A percentile compares a stretch with the other conserved stretches of the same genome.
These are phyloP conservation scores for Dryomyza anilis DNA, from an alignment of 2,888 invertebrate genomes.

Conservation along the genomic window DNA sequence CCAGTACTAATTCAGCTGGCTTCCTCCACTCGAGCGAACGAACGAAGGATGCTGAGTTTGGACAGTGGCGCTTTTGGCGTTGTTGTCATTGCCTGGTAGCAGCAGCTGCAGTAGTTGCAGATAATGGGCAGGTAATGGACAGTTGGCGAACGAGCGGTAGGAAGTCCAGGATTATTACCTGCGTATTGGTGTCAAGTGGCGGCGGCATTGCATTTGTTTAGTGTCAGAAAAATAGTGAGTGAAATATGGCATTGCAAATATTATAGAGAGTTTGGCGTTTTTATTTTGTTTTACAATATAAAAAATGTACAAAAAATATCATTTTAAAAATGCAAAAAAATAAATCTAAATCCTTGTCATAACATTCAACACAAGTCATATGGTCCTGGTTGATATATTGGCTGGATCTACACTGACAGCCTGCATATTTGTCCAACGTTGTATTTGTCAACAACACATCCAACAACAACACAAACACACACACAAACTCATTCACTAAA, in stretches of 20 bases:
- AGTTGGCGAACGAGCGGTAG: conserved; percentile 5
- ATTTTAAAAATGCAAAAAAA: neutral
- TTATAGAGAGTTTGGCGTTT: too few relatives aligned
- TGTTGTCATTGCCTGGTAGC: neutral
- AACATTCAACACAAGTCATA: too few relatives aligned
- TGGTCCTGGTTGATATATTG: too few relatives aligned
- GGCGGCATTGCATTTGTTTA: conserved; percentile 36
- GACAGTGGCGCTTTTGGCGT: neutral
- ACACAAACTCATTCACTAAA: too few relatives aligned
- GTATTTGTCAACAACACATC: too few relatives aligned
- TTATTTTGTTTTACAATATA: conserved; percentile 1
- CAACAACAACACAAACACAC: too few relatives aligned
- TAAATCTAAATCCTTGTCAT: too few relatives aligned
- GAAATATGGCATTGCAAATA: too few relatives aligned
- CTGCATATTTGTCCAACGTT: too few relatives aligned
- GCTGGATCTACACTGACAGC: too few relatives aligned
- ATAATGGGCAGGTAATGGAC: neutral
- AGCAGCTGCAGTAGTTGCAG: neutral
- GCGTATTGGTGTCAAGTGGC: conserved; percentile 36
- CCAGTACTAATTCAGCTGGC: neutral
- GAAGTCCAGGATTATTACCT: conserved; percentile 1
- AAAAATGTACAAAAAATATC: neutral
- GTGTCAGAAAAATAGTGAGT: conserved; percentile 31
- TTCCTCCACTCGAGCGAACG: neutral
- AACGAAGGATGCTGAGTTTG: neutral